Percentiles rank a stretch among this genome's conserved stretches.
Conservation (phyloP, 2,113 vertebrate species). For the Microtus montanus region DNA sequence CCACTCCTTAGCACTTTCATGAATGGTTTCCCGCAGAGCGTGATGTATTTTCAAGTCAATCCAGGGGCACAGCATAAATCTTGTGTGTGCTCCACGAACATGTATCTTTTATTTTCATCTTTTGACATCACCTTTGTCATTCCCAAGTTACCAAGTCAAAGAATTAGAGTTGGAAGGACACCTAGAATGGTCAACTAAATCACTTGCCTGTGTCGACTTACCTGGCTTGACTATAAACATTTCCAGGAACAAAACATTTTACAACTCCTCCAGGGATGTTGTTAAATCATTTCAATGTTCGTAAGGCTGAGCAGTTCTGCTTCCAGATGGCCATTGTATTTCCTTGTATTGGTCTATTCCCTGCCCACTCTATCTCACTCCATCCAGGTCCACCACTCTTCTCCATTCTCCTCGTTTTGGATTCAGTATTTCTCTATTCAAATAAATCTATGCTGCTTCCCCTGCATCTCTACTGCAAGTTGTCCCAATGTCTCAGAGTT, state of each 20-base stretch:
- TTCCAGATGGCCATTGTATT: not conserved
- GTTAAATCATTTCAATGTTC: constrained; percentile 34
- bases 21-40: constrained; percentile 44
- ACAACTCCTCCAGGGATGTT: not conserved
- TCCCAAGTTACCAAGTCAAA: constrained; percentile 55
- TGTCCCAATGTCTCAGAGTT: not conserved
- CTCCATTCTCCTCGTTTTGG: not conserved
- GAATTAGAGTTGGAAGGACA: constrained; percentile 61
- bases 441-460: constrained; percentile 3
- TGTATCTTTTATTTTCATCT: constrained; percentile 28
- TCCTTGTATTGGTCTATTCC: not conserved
- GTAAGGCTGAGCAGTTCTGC: constrained; percentile 1
- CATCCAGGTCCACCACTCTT: not conserved
- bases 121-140: constrained; percentile 49
- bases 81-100: not conserved
- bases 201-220: constrained; percentile 32
- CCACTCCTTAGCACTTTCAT: constrained; percentile 36
- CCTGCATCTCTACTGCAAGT: not conserved
- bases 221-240: constrained; percentile 57
- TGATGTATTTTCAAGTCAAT: constrained; percentile 35
- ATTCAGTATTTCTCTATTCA: constrained; percentile 25
- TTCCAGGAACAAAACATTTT: constrained; percentile 70
- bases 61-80: constrained; percentile 43
- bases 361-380: not conserved
- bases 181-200: constrained; percentile 55